Conservation (phyloP, 1,140 invertebrate genomes). For the Drosophila paulistorum region DNA sequence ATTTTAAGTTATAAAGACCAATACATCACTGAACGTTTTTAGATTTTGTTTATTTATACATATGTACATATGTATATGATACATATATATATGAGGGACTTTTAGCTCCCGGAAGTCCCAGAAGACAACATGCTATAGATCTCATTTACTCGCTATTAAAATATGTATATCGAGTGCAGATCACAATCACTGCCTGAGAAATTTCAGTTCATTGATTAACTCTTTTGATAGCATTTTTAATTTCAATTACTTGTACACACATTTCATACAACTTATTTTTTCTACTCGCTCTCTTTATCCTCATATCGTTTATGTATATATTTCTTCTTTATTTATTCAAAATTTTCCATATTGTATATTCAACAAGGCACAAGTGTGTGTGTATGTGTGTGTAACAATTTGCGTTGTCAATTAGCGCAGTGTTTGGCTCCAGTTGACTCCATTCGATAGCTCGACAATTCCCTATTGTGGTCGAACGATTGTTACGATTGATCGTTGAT, state of each 20-base stretch:
- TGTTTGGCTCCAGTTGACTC: slow-evolving; percentile 38
- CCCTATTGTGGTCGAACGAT: slow-evolving; percentile 46
- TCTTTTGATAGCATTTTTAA: background rate
- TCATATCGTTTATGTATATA: no score
- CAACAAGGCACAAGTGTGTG: slow-evolving; percentile 22
- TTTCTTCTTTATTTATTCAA: slow-evolving; percentile 33
- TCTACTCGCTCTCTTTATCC: background rate
- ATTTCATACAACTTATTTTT: background rate
- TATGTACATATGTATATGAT: no score
- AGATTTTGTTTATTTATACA: no score
- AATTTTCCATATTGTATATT: slow-evolving; percentile 73
- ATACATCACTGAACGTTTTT: no score
- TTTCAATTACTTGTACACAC: background rate
- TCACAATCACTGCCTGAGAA: background rate
- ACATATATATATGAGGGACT: no score
- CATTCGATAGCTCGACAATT: slow-evolving; percentile 55
- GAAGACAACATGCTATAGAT: no score
- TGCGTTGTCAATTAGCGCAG: slow-evolving; percentile 63
- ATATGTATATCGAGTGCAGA: background rate
- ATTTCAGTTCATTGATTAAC: slow-evolving; percentile 1
- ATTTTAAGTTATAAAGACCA: no score
- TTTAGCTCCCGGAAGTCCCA: no score
- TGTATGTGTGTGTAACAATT: slow-evolving; percentile 43
- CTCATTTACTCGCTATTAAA: no score
- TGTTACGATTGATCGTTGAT: slow-evolving; percentile 29